Conservation (phyloP, 92 coral and sea anemone species). For the Desmophyllum pertusum region DNA sequence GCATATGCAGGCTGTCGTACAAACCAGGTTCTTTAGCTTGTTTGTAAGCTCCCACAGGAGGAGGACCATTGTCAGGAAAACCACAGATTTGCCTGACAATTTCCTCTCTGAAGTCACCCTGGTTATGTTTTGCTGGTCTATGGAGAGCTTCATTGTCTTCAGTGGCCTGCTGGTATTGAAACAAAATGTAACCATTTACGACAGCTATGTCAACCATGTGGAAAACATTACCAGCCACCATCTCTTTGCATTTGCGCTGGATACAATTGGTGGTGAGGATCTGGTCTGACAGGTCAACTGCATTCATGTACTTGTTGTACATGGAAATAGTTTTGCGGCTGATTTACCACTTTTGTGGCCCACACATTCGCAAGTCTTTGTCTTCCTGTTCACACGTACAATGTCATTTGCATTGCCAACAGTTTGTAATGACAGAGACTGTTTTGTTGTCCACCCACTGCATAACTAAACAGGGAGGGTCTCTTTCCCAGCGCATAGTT, state of each 20-base stretch:
- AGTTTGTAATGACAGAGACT: constrained; percentile 62
- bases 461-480: constrained; percentile 33
- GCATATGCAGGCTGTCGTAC: no score
- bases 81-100: constrained; percentile 56
- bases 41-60: no score
- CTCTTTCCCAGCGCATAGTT: constrained; percentile 58
- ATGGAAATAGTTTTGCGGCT: constrained; percentile 32
- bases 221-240: constrained; percentile 74
- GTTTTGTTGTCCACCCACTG: constrained; percentile 71
- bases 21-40: no score
- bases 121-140: constrained; percentile 39
- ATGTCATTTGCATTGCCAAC: constrained; percentile 60
- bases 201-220: constrained; percentile 64
- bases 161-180: constrained; percentile 43
- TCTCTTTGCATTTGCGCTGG: constrained; percentile 42
- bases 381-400: constrained; percentile 34
- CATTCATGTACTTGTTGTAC: constrained; percentile 70
- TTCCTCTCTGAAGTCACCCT: constrained; percentile 60
- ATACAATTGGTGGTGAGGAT: constrained; percentile 50
- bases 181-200: constrained; percentile 51
- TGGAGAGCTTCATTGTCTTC: constrained; percentile 28
- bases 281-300: constrained; percentile 65
- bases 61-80: constrained; percentile 33
- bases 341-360: no score
- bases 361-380: constrained; percentile 38